A percentile compares a stretch with the other conserved stretches of the same genome.
These are phyloP conservation scores for Onychomys arenicola DNA, from an alignment of 2,797 vertebrate genomes.

Conservation along the genomic window DNA sequence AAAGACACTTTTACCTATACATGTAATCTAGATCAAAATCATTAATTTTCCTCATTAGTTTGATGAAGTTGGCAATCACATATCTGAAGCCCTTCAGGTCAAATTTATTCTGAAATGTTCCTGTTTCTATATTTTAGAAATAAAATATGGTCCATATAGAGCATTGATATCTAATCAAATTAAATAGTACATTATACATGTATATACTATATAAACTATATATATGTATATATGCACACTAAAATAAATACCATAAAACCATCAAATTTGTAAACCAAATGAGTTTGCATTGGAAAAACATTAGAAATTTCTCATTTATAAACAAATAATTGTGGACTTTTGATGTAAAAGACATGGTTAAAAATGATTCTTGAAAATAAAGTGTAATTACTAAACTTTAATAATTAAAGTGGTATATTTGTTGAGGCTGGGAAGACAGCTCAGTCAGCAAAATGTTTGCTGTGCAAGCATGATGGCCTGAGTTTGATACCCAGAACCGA, in stretches of 20 bases:
- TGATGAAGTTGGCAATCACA: neutral
- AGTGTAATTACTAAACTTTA: neutral
- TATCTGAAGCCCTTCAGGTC: neutral
- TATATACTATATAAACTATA: neutral
- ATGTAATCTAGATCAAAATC: neutral
- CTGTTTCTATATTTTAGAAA: slow-evolving; percentile 31
- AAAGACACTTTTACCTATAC: neutral
- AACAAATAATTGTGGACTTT: neutral
- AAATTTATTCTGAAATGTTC: neutral
- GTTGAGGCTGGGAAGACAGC: neutral
- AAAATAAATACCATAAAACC: neutral
- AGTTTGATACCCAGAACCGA: neutral
- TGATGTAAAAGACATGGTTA: neutral
- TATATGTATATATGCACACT: neutral
- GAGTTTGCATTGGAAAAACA: slow-evolving; percentile 23
- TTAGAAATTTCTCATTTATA: neutral
- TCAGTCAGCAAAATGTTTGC: neutral
- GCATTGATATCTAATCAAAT: neutral
- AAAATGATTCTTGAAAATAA: neutral
- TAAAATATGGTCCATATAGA: neutral
- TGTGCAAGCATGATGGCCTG: neutral
- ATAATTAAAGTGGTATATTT: neutral
- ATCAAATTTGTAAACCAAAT: neutral
- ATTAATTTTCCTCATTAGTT: neutral
- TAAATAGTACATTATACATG: neutral